Conservation (phyloP, 2,888 invertebrate species). For the Pristionchus arcanus region DNA sequence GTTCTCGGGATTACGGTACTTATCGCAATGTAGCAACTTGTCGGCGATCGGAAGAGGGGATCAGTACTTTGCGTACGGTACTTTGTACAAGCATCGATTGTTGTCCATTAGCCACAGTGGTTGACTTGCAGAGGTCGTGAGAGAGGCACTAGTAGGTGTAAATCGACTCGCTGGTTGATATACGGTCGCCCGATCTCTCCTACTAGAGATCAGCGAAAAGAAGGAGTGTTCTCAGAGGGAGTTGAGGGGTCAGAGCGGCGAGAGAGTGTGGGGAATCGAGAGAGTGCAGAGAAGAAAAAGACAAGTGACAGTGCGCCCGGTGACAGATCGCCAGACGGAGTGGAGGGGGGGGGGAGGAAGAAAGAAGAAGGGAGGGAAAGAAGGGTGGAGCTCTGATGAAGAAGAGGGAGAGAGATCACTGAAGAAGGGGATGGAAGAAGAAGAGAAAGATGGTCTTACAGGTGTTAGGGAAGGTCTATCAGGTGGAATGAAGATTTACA, state of each 20-base stretch:
- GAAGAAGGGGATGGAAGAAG: not conserved
- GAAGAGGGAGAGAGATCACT: not conserved
- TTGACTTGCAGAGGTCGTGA: not conserved
- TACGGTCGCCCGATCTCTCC: not conserved
- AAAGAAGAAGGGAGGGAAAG: not conserved
- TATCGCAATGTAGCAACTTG: too few relatives aligned
- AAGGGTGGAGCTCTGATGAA: conserved; percentile 4
- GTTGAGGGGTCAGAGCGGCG: not conserved
- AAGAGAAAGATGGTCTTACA: too few relatives aligned
- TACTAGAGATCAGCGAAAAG: too few relatives aligned
- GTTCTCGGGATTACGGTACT: not conserved
- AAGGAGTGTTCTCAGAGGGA: not conserved
- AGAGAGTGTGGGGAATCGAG: conserved; percentile 13
- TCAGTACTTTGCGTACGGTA: too few relatives aligned
- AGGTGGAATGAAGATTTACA: too few relatives aligned
- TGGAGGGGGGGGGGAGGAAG: not conserved
- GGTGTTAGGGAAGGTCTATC: too few relatives aligned
- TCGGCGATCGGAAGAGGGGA: not conserved
- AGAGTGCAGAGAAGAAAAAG: not conserved
- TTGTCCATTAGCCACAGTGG: not conserved
- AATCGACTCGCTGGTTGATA: conserved; percentile 13
- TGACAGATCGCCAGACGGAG: conserved; percentile 39
- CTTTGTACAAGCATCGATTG: not conserved
- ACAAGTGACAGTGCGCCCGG: conserved; percentile 20
- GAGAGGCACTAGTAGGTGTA: not conserved